Evolutionary conservation across 2,888 invertebrate genomes (phyloP), one percentile per base, ranked within the genome.

Genomic region (Coecobrya sp.): DNA sequence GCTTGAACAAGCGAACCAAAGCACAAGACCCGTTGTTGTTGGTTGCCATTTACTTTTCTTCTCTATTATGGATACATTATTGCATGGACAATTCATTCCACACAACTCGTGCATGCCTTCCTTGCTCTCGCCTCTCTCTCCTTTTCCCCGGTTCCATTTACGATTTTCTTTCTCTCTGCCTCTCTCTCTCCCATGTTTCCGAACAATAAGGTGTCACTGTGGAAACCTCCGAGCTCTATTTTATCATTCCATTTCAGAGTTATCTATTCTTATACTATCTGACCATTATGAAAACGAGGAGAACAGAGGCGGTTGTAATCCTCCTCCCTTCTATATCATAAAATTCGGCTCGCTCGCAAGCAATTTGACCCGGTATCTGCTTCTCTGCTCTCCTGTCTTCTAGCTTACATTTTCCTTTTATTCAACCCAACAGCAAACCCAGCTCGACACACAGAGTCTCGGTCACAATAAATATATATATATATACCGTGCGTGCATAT

Each of bases 201-300:
- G 91, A 91, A 91, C 91, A 91, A 91, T 91, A 91, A 91, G 91
- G 87, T 91, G 91, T 91, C 91, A 86, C 87, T 70, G 86, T 82
- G 91, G 42, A 91, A 91, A 91, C 82, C 87, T 91, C 82, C 25
- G 22, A 87, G 86, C 73, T 87, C 25, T 82, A 91, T 87, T 91
- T 91, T 91, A 91, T 91, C 86, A 91, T 91, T 55, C 81, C 89
- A 65, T 49, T 89, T 59, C 65, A 30, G 36, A 36, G 65, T 79
- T 89, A 84, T 89, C 84, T 84, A 84, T 84, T 89, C 52, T 85
- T 88, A 79, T 85, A 73, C 59, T 89, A 73, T 65, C 85, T 89
- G 89, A 76, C 89, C 89, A 89, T 89, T 89, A 84, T 84, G 84
- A 59, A 62, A 85, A 76, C 70, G 59, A 73, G 82, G 13, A 62